Evolutionary conservation across 2,113 vertebrate species (phyloP).

Genomic region (Haplochromis vanheusdeni): DNA sequence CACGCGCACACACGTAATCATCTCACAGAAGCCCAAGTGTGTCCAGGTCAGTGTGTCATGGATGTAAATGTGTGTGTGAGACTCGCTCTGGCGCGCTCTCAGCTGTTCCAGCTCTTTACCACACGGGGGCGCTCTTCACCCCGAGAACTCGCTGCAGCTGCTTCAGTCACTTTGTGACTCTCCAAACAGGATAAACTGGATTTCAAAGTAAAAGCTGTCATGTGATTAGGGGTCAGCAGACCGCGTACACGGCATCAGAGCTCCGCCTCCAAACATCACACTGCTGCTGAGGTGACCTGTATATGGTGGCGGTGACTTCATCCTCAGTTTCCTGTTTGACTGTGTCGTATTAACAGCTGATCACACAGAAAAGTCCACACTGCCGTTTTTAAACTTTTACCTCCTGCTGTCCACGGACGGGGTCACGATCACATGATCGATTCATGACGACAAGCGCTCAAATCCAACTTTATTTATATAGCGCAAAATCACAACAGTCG

Average conservation of each 20-base stretch:
- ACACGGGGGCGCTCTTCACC: neutral
- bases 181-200: neutral
- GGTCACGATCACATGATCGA: neutral
- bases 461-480: fast-evolving
- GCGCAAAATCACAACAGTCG: fast-evolving
- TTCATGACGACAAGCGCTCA: fast-evolving
- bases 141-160: neutral
- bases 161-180: neutral
- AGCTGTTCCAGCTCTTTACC: neutral
- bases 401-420: neutral
- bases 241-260: fast-evolving
- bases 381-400: neutral
- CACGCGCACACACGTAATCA: fast-evolving
- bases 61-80: neutral
- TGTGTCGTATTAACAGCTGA: neutral
- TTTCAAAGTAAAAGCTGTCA: neutral
- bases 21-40: fast-evolving
- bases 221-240: neutral
- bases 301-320: neutral
- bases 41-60: neutral
- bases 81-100: neutral
- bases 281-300: neutral
- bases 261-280: neutral
- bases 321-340: neutral
- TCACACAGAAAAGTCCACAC: neutral